Evolutionary conservation across 2,797 vertebrate species (phyloP).

Genomic region (Notolabrus celidotus): DNA sequence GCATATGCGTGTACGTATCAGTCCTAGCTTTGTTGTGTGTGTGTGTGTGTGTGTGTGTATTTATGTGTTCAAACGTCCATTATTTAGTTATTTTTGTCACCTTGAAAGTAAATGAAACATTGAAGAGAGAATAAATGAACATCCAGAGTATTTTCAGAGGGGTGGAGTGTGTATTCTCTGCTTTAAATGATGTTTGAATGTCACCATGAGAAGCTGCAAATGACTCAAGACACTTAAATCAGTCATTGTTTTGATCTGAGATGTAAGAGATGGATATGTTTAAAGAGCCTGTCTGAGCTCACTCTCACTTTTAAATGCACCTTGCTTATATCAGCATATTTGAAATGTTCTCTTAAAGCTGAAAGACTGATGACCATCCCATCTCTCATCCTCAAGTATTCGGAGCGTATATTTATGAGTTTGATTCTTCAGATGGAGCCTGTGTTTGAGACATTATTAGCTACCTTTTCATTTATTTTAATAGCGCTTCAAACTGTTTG

Average conservation of each 20-base stretch:
- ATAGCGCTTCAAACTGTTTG: not conserved
- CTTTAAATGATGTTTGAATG: not conserved
- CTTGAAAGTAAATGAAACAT: conserved; percentile 22
- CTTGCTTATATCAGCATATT: not conserved
- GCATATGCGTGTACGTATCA: conserved; percentile 11
- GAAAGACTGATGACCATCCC: too few relatives aligned
- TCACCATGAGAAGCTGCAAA: not conserved
- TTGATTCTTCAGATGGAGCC: conserved; percentile 1
- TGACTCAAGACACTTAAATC: not conserved
- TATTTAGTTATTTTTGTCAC: conserved; percentile 21
- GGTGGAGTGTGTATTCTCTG: not conserved
- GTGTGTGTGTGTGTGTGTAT: conserved; percentile 16
- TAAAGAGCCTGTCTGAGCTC: too few relatives aligned
- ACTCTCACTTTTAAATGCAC: not conserved
- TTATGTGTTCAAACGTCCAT: not conserved
- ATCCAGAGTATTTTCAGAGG: not conserved
- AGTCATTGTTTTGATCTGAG: not conserved
- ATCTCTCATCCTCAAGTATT: not conserved
- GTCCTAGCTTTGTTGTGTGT: conserved; percentile 15
- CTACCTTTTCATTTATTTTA: conserved; percentile 14
- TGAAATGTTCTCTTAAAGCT: not conserved
- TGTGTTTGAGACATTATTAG: conserved; percentile 21
- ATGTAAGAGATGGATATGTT: not conserved
- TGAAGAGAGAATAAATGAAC: conserved; percentile 15
- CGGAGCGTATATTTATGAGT: not conserved